Base-by-base conservation (phyloP, 2,797 vertebrate species). In the Remorina albescens region DNA sequence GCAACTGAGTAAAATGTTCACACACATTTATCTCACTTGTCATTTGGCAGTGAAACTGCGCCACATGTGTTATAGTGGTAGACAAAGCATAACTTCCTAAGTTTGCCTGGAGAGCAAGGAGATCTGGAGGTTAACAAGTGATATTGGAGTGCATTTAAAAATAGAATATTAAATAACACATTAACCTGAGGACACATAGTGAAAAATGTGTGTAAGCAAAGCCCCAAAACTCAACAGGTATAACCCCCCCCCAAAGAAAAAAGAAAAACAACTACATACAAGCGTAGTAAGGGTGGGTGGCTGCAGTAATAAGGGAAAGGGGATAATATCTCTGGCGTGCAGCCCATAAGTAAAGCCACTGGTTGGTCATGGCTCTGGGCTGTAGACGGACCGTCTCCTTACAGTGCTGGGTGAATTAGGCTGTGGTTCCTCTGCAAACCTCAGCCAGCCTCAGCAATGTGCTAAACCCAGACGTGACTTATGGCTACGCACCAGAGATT, bases 401-500 rank as follows among this genome's bases (percentile, higher is more conserved):
- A 50, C 83, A 85, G 82, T 77, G 78, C 86, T 79, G 86, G 75
- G 74, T 89, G 85, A 90, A 92, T 94, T 91, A 93, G 86, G 82
- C 88, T 94, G 93, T 86, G 92, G 92, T 94, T 94, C 90, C 74
- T 83, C 82, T 78, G 79, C 67, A 59, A 85, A 87, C 88, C 90
- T 91, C 90, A 90, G 80, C 85, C 86, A 91, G 86, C 86, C 88
- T 93, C 90, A 85, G 91, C 88, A 90, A 92, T 89, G 88, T 90
- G 90, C 91, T 93, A 91, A 90, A 91, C 91, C 91, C 92, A 91
- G 89, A 91, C 84, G 81, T 92, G 89, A 93, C 89, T 94, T 92
- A 92, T 80, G 78, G 83, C 90, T 89, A 83, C 89, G 87, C 91
- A 88, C 85, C 78, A 85, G 83, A 87, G 90, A 91, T 84, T 89